Base-by-base conservation (phyloP, 2,888 invertebrate species). In the Hemithea aestivaria region DNA sequence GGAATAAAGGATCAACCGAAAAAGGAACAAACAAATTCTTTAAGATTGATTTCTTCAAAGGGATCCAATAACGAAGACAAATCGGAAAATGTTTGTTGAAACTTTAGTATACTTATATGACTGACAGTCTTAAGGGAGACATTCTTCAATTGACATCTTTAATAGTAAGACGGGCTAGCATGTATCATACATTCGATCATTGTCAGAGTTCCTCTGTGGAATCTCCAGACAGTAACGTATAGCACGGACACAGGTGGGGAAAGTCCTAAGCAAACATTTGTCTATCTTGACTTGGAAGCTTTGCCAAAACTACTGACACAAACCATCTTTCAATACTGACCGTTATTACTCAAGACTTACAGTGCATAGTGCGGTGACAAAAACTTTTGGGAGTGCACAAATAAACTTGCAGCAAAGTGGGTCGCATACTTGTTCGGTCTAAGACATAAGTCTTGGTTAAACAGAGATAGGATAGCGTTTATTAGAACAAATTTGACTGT, bases 231-330 rank as follows among this genome's bases (percentile, higher is more conserved):
- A 61, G 48, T 62, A 67, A 72, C 54, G 60, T 66, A 69, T 64
- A 61, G 58, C 60, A 35, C 24, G 53, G 56, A 42, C 66, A 47
- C 73, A 73, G 73, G 71, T 73, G 73, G 52, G 51, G 51, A 56
- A 62, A 61, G 59, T 64, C 56, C 53, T 53, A 48, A 62, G 63
- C 66, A 66, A 67, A 70, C 66, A 69, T 72, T 70, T 69, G 62
- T 72, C 61, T 67, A 62, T 64, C 55, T 69, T 60, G 60, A 63
- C 58, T 65, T 48, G 35, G 36, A 56, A 56, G 50, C 45, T 48
- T 47, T 54, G 42, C 36, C 48, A 47, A 57, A 57, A 48, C 46
- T 40, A 45, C 33, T 40, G 31, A 21, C 22, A 26, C n/a, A 45
- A 38, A 47, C 40, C 37, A 51, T 31, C 24, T 32, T 21, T 16